Conservation (phyloP, 2,113 vertebrate genomes). For the Diadophis punctatus region DNA sequence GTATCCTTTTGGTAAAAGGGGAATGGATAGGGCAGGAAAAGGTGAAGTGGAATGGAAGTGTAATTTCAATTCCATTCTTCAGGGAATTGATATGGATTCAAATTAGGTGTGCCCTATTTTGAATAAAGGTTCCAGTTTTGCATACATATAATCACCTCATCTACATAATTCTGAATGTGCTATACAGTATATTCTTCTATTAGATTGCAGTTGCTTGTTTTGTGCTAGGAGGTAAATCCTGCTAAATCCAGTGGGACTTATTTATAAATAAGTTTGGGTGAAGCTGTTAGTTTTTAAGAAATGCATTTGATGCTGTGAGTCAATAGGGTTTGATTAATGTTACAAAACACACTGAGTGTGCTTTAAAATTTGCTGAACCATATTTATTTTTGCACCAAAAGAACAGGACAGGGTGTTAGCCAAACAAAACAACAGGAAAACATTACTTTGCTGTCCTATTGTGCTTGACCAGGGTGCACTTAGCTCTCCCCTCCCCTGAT, state of each 20-base stretch:
- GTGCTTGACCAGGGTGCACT: constrained; percentile 4
- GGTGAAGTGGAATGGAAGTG: background rate
- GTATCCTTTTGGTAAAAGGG: background rate
- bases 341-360: background rate
- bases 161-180: background rate
- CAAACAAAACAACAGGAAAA: background rate
- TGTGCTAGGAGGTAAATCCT: background rate
- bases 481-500: background rate
- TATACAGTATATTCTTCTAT: background rate
- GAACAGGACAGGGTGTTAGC: background rate
- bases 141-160: background rate
- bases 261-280: background rate
- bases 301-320: background rate
- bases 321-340: background rate
- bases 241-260: background rate
- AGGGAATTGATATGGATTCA: background rate
- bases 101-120: background rate
- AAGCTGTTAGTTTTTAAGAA: background rate
- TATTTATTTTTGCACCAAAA: constrained; percentile 13
- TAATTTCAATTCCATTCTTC: background rate
- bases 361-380: background rate
- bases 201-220: background rate
- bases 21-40: background rate
- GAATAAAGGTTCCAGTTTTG: background rate
- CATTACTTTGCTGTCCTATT: background rate